Base-by-base conservation (phyloP, 2,797 vertebrate species). In the Microctenopoma stevenorrisi region DNA sequence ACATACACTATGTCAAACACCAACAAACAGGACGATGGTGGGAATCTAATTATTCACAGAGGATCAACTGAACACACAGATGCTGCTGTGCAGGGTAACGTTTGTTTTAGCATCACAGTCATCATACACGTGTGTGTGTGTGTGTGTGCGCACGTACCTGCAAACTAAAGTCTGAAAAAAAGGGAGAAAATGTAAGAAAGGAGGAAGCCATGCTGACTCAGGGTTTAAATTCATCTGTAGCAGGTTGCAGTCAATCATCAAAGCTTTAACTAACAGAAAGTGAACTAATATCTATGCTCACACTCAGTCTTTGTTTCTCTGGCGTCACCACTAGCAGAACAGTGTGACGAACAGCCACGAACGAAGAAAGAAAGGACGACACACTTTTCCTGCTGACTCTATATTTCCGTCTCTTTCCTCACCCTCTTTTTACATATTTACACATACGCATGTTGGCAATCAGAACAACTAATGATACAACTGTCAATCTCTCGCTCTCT, bases 1-100 rank as follows among this genome's bases (percentile, higher is more conserved):
- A 50, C 11, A 28, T 14, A 30, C 53, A 14, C 4, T 37, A 11
- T 9, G 42, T 16, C 46, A 26, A 50, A 50, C 35, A 43, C 9
- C 26, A 13, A 58, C 18, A 10, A 28, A 50, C 7, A 18, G 10
- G 40, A 70, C 50, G 30, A 70, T 46, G 28, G 52, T 25, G 22
- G 37, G 44, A 49, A 10, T 54, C 5, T 7, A 14, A 28, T 35
- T 61, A 62, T 57, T 64, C 35, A 46, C 25, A 50, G 48, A 55
- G 30, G 40, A 43, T 15, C 81, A 89, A 91, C 90, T 75, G 79
- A 88, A 83, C 73, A 73, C 72, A 88, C 86, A 84, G 70, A 79
- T 81, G 78, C 80, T 78, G 58, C 54, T 42, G 33, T 40, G 64
- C 71, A 40, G 52, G 54, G 58, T 76, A 72, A 74, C 82, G 69